Conservation (phyloP, 2,888 invertebrate species). For the Drosophila anceps region DNA sequence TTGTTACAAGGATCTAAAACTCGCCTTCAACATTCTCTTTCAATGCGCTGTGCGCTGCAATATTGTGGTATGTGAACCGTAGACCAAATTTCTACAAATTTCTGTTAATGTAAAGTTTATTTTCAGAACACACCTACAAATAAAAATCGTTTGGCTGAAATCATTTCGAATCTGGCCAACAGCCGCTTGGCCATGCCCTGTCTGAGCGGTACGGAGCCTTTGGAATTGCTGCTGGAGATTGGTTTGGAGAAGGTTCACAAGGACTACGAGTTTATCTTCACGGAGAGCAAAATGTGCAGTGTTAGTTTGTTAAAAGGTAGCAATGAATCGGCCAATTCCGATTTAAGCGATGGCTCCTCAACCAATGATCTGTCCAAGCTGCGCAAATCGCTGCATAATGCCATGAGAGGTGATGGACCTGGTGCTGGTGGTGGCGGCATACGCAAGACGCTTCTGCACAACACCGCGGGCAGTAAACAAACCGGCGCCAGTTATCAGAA, state of each 20-base stretch:
- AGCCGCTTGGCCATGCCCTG: constrained; percentile 85
- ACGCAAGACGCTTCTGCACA: constrained; percentile 82
- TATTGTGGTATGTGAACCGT: constrained; percentile 80
- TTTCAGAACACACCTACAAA: constrained; percentile 84
- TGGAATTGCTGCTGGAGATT: constrained; percentile 85
- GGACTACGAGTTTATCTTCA: constrained; percentile 85
- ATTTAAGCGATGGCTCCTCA: constrained; percentile 13
- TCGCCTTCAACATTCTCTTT: constrained; percentile 82
- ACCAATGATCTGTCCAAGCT: constrained; percentile 71
- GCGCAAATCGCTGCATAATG: constrained; percentile 83
- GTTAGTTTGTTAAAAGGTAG: constrained; percentile 68
- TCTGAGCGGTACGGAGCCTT: constrained; percentile 83
- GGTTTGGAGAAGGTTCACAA: constrained; percentile 84
- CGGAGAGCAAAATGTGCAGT: constrained; percentile 84
- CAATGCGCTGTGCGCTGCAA: constrained; percentile 84
- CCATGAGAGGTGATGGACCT: constrained; percentile 66
- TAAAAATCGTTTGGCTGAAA: constrained; percentile 84
- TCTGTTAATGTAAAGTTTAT: not conserved
- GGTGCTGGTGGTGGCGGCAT: constrained; percentile 36
- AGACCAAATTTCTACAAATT: not conserved
- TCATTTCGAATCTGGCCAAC: constrained; percentile 84
- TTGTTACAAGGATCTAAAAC: constrained; percentile 83
- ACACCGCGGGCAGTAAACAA: constrained; percentile 57
- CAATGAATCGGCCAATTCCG: constrained; percentile 13
- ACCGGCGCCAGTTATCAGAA: constrained; percentile 52